phyloP scores from a whole-genome alignment of 2,113 vertebrate genomes.

The Physeter macrocephalus region DNA sequence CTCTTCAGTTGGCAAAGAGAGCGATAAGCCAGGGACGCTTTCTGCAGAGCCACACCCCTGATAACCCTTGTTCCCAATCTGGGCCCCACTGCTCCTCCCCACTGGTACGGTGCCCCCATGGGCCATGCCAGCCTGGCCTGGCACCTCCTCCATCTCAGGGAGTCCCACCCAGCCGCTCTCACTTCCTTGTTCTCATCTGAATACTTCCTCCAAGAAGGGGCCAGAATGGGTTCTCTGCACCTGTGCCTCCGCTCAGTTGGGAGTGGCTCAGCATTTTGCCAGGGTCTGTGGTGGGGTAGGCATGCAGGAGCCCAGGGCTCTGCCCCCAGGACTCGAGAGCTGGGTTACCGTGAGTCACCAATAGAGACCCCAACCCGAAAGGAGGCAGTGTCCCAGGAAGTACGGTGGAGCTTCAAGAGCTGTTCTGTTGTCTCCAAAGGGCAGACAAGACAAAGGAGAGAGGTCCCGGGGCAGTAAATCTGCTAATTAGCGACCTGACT shows the following conservation, averaged over 20 bases:
- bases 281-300: not conserved
- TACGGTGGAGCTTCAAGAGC: not conserved
- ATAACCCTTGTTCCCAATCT: not conserved
- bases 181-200: not conserved
- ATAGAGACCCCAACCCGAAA: not conserved
- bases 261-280: fast-evolving
- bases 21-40: not conserved
- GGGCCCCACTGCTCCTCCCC: not conserved
- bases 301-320: not conserved
- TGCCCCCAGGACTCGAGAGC: not conserved
- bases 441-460: not conserved
- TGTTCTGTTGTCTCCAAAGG: not conserved
- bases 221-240: no score
- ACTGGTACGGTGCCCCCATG: not conserved
- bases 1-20: not conserved
- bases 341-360: not conserved
- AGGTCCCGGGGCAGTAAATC: not conserved
- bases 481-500: fast-evolving
- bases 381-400: fast-evolving
- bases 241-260: fast-evolving
- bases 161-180: not conserved
- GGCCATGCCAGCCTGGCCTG: not conserved
- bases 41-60: not conserved
- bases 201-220: not conserved
- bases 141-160: not conserved